Base-by-base conservation (phyloP, 2,113 vertebrate species). In the Sapayoa aenigma region DNA sequence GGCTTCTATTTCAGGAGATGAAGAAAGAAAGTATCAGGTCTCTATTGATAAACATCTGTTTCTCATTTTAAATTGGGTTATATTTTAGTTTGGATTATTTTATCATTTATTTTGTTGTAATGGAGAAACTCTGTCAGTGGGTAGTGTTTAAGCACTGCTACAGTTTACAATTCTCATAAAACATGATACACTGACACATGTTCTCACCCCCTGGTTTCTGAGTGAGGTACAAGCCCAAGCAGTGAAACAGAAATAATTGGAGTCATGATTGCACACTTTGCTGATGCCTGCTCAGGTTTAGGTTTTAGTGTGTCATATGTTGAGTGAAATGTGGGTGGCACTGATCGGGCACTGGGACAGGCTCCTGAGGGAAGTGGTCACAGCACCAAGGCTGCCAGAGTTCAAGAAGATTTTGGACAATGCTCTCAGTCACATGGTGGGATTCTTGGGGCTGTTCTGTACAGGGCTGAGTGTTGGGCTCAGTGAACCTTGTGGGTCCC, bases 61-160 rank as follows among this genome's bases (percentile, higher is more conserved):
- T 83, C 30, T 77, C 5, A 1, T 74, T 92, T 95, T 60, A 58
- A 65, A 87, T 75, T 46, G 0, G 44, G 11, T 52, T 90, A 11
- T 91, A 27, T 85, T 95, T 86, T 94, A 81, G 30, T 89, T 79
- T 87, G 62, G 30, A 66, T 87, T 65, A 41, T 68, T 90, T 88
- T 71, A 55, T 77, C 10, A 35, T 65, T 80, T 80, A 23, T 85
- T 90, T 94, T 82, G n/a, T 62, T 84, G 52, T 80, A 81, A 69
- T 66, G 52, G 74, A 75, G 58, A 73, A 75, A 50, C 47, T 76
- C 18, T 87, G 37, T 42, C 60, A 60, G 62, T 78, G 58, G 33
- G 13, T 76, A 71, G 73, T 72, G 37, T 72, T 91, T 72, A 86
- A 76, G 31, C 55, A 63, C 37, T 28, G 16, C 67, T 87, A n/a